These are phyloP conservation scores for Carassius gibelio DNA, from an alignment of 2,113 vertebrate species.

Conservation along the genomic window DNA sequence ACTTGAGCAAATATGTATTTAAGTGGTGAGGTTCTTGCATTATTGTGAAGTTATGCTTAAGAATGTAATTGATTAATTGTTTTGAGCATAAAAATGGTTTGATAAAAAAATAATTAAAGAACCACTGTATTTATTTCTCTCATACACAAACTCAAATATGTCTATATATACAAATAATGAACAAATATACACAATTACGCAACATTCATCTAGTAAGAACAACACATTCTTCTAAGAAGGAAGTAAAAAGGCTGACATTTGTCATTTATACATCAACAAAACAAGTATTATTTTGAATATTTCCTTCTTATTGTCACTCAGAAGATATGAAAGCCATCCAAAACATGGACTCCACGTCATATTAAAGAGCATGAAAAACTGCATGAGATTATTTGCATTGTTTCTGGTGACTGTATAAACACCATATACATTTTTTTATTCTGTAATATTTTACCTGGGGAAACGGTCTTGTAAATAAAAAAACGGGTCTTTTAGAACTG, in stretches of 20 bases:
- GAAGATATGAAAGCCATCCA: background rate
- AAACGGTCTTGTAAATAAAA: too few species aligned
- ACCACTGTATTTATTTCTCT: slow-evolving; percentile 25
- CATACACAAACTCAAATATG: background rate
- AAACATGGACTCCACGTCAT: background rate
- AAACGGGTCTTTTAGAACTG: too few species aligned
- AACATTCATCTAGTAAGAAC: slow-evolving; percentile 18
- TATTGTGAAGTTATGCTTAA: background rate
- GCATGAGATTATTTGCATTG: background rate
- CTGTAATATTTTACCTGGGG: background rate
- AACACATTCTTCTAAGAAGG: background rate
- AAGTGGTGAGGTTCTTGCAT: background rate
- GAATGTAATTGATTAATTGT: background rate
- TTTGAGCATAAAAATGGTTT: slow-evolving; percentile 8
- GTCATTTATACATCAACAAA: background rate
- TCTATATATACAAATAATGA: slow-evolving; percentile 2
- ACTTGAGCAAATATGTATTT: slow-evolving; percentile 40
- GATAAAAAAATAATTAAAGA: background rate
- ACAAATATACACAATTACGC: slow-evolving; percentile 12
- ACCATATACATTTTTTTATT: too few species aligned
- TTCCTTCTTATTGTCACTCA: background rate
- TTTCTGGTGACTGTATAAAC: background rate
- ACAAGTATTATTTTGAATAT: background rate
- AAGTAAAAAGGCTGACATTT: background rate
- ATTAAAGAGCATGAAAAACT: background rate